Base-by-base conservation (phyloP, 2,113 vertebrate species). In the Lucifuga dentata region DNA sequence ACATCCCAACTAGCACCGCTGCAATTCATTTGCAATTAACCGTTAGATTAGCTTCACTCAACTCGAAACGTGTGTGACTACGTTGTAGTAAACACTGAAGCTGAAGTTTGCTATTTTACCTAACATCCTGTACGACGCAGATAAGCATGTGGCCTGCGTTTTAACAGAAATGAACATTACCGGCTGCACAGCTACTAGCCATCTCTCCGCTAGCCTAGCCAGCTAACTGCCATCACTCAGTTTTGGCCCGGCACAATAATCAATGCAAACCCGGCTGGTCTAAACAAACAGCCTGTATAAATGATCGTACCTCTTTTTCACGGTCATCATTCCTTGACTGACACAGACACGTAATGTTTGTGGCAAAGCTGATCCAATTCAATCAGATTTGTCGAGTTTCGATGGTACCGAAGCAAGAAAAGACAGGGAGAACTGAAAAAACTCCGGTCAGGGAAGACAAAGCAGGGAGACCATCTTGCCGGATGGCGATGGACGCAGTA, bases 391-490 rank as follows among this genome's bases (percentile, higher is more conserved):
- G 16, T 5, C 36, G 59, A 63, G 59, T 68, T 12, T 43, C 40
- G 58, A 44, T 39, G 45, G 20, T 41, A 12, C 60, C 20, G 51
- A 68, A 79, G 80, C 51, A 35, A 84, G 49, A 73, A 66, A 44
- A 50, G 62, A 77, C 69, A 55, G 71, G 76, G 88, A 93, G 89
- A 82, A 73, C 57, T 52, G 76, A 76, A 84, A 82, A 68, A 84
- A 82, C 81, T 90, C 87, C 52, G 75, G 78, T 83, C 74, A 76
- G 76, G 62, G 80, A 44, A 94, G 89, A 94, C 89, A 93, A 93
- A 93, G 84, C 93, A 68, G 80, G 50, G 91, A 92, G 92, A 95
- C 95, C 95, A 96, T 97, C 94, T 97, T 97, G 90, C 90, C 92
- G 85, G 92, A 94, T 92, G 85, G 87, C 90, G 86, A 60, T 88